Conservation (phyloP, 2,113 vertebrate species). For the Forbesichthys agassizii region DNA sequence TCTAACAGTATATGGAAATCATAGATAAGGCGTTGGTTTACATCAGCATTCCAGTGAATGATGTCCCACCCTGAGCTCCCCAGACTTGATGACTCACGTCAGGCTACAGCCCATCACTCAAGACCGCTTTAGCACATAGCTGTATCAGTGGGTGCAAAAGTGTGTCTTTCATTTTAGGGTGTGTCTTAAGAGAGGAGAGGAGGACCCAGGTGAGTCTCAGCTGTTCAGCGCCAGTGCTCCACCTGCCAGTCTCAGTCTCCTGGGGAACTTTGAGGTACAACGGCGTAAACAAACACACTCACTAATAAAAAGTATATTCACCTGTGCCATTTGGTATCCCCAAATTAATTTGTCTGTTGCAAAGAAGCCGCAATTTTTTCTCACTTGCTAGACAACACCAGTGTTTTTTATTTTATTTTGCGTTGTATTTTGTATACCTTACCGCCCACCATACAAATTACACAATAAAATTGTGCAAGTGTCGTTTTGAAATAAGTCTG, state of each 20-base stretch:
- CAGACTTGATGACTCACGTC: too few relatives aligned
- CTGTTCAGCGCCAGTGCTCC: slow-evolving; percentile 94
- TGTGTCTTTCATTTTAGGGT: slow-evolving; percentile 60
- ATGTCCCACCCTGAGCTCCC: neutral
- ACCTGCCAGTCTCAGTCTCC: slow-evolving; percentile 92
- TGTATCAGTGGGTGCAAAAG: slow-evolving; percentile 11
- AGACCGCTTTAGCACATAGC: neutral
- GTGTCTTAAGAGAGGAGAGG: slow-evolving; percentile 84
- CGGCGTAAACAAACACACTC: slow-evolving; percentile 2
- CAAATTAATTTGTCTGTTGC: neutral
- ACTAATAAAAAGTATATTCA: neutral
- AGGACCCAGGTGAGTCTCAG: slow-evolving; percentile 80
- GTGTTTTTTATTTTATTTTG: neutral
- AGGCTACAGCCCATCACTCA: too few relatives aligned
- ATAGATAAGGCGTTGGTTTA: neutral
- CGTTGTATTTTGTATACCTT: neutral
- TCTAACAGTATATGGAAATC: neutral
- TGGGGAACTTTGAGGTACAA: slow-evolving; percentile 98
- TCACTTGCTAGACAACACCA: neutral
- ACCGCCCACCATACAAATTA: neutral
- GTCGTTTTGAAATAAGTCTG: neutral
- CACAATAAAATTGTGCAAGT: neutral
- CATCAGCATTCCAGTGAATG: neutral
- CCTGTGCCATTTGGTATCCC: neutral
- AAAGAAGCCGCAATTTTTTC: neutral